Evolutionary conservation across 2,113 vertebrate species (phyloP), one percentile per base, ranked within the genome.

Genomic region (Stomatorhinus ivindoensis): DNA sequence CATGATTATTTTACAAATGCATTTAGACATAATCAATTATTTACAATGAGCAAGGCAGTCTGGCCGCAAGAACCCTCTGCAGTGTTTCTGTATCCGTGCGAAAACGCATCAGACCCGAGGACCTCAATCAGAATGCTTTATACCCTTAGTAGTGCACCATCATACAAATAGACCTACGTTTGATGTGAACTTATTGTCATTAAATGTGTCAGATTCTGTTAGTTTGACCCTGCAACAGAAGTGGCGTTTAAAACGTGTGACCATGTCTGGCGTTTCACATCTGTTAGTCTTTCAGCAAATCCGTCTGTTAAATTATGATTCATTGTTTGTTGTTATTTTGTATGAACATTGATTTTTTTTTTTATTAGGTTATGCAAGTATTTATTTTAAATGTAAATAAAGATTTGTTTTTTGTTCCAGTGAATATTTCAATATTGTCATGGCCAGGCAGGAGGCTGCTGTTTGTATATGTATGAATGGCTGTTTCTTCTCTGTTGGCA

Each of bases 401-500:
- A 31, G n/a, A 31, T 53, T 46, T 50, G 21, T 86, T 31, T 86
- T 51, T 35, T 86, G 4, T 51, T 86, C 19, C 44, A 47, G 11
- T 84, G 42, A 5, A n/a, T 87, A 87, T 87, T 31, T 47, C 35
- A 27, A 42, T 53, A 87, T 27, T 15, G n/a, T 53, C 5, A 19
- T 50, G 42, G 44, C 85, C 55, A 87, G 85, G 85, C 85, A 35
- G 85, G 85, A 15, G 55, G 50, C 55, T 87, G 85, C 47, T 53
- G 8, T 27, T 51, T 35, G 47, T 51, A 53, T 39, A 51, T 55
- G 10, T 86, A 3, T 27, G n/a, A 86, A 27, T 51, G 85, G 24
- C 42, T 86, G 85, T 27, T 53, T 51, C 44, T 44, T 27, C 4
- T 87, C 27, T 46, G 35, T 46, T 65, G 39, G 7, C 21, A 31